A percentile compares a stretch with the other conserved stretches of the same genome.
Conservation (phyloP, 2,888 invertebrate genomes). For the Limnephilus auricula region DNA sequence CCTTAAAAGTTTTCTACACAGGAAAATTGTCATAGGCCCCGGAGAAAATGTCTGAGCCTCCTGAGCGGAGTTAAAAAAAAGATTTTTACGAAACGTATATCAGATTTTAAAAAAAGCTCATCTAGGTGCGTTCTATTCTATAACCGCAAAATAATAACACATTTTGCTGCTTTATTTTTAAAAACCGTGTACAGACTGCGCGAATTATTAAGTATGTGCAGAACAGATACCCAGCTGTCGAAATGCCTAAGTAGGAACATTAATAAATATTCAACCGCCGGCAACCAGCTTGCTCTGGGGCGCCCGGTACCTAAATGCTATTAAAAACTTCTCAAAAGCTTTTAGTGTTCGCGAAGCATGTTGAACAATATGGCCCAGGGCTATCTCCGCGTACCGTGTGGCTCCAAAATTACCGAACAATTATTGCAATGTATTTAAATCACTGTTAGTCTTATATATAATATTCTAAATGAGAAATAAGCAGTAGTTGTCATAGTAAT, state of each 20-base stretch:
- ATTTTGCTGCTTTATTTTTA: not conserved
- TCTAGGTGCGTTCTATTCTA: not conserved
- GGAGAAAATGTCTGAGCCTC: too few relatives aligned
- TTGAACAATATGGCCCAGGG: conserved; percentile 39
- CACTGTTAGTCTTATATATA: not conserved
- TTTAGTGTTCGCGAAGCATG: conserved; percentile 20
- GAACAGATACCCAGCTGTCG: conserved; percentile 26
- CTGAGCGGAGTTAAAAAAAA: not conserved
- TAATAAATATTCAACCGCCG: conserved; percentile 10
- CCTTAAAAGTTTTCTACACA: too few relatives aligned
- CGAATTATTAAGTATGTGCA: not conserved
- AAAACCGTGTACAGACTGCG: not conserved
- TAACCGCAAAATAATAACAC: not conserved
- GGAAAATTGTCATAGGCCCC: too few relatives aligned
- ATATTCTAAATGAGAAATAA: too few relatives aligned
- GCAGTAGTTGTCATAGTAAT: too few relatives aligned
- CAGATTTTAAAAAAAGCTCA: not conserved
- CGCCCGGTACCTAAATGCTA: conserved; percentile 2
- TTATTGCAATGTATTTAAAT: not conserved
- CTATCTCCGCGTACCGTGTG: not conserved
- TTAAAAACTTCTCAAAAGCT: conserved; percentile 41
- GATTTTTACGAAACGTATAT: not conserved
- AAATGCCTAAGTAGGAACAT: conserved; percentile 7
- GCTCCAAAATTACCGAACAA: not conserved
- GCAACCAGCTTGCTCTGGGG: not conserved